Evolutionary conservation across 2,797 vertebrate genomes (phyloP).

Genomic region (Acestrorhynchus altus): DNA sequence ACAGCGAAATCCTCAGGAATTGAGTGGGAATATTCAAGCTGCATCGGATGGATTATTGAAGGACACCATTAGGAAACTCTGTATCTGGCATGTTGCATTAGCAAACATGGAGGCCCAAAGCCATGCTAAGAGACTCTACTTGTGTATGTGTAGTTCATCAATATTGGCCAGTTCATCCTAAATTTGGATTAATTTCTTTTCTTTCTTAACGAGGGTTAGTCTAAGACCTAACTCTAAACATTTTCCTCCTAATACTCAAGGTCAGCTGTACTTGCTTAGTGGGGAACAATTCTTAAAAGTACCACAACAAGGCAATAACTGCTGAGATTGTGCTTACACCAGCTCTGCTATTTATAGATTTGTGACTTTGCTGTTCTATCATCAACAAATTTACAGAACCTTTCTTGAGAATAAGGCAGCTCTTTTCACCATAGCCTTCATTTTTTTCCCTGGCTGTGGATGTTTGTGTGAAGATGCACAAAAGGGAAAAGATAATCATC

Average conservation of each 20-base stretch:
- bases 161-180: too few relatives aligned
- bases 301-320: not conserved
- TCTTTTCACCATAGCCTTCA: not conserved
- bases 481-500: slow-evolving; percentile 6
- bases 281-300: not conserved
- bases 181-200: too few relatives aligned
- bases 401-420: not conserved
- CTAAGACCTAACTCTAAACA: too few relatives aligned
- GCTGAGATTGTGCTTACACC: not conserved
- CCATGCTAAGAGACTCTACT: too few relatives aligned
- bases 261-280: not conserved
- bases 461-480: not conserved
- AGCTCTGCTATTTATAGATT: not conserved
- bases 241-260: not conserved
- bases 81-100: too few relatives aligned
- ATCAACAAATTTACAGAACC: not conserved
- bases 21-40: too few relatives aligned
- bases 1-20: too few relatives aligned
- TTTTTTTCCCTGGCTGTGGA: not conserved
- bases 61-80: too few relatives aligned
- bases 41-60: too few relatives aligned
- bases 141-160: too few relatives aligned
- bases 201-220: too few relatives aligned
- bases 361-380: not conserved
- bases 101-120: too few relatives aligned